Percentiles rank a stretch among this genome's conserved stretches.
These are phyloP conservation scores for Sebastes trivittatus DNA, from an alignment of 2,797 vertebrate species.

Conservation along the genomic window DNA sequence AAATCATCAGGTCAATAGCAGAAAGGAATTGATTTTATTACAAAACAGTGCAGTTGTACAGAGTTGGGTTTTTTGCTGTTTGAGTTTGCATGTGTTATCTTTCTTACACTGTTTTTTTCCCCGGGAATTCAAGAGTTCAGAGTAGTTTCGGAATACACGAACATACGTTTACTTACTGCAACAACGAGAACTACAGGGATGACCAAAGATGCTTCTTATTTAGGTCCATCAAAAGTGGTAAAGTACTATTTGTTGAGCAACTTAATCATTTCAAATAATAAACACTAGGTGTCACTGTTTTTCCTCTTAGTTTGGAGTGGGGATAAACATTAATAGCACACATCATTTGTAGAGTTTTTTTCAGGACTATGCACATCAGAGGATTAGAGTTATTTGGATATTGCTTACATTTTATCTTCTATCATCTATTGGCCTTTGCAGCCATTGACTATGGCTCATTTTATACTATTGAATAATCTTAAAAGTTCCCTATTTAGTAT, in stretches of 20 bases:
- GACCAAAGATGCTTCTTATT: constrained; percentile 59
- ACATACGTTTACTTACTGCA: background rate
- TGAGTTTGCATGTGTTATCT: constrained; percentile 26
- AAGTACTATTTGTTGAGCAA: background rate
- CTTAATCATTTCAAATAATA: background rate
- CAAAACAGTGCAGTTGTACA: background rate
- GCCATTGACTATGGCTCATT: constrained; percentile 29
- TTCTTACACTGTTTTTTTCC: background rate
- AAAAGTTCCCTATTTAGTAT: constrained; percentile 33
- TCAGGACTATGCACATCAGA: constrained; percentile 23
- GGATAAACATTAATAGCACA: background rate
- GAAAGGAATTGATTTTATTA: constrained; percentile 1
- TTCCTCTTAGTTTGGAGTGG: background rate
- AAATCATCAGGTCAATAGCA: constrained; percentile 15
- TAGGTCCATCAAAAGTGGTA: constrained; percentile 1
- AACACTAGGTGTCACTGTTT: constrained; percentile 59
- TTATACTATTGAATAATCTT: constrained; percentile 28
- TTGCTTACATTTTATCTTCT: background rate
- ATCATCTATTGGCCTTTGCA: constrained; percentile 38
- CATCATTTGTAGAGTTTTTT: background rate
- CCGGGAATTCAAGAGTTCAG: background rate
- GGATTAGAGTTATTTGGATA: background rate
- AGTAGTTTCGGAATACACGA: background rate
- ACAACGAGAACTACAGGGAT: constrained; percentile 3
- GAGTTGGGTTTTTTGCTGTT: background rate